A percentile compares a stretch with the other conserved stretches of the same genome.
Evolutionary conservation across 2,888 invertebrate genomes (phyloP).

Genomic region (Calameuta pallipes): DNA sequence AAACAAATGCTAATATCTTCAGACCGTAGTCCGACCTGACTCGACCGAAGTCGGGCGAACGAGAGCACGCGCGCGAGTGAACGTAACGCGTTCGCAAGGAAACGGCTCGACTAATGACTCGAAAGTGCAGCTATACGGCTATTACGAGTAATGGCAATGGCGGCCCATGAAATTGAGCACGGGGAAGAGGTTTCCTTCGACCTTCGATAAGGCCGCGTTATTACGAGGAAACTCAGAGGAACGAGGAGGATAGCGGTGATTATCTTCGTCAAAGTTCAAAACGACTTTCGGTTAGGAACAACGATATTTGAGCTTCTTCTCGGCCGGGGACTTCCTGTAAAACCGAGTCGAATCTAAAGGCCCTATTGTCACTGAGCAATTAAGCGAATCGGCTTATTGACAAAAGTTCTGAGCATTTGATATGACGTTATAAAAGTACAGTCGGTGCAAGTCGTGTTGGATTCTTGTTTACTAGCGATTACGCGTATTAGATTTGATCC

Average conservation of each 20-base stretch:
- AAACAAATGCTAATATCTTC: conserved; percentile 7
- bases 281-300: not conserved
- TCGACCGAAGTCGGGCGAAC: not conserved
- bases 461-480: not conserved
- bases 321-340: not conserved
- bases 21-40: not conserved
- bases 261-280: not conserved
- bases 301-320: too few species aligned
- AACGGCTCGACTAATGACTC: not conserved
- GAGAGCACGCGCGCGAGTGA: not conserved
- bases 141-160: not conserved
- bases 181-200: not conserved
- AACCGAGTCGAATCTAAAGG: not conserved
- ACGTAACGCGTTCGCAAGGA: not conserved
- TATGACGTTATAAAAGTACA: not conserved
- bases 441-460: not conserved
- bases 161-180: not conserved
- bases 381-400: not conserved
- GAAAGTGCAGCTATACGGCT: not conserved
- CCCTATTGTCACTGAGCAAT: not conserved
- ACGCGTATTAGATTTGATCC: not conserved
- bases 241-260: not conserved
- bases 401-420: not conserved
- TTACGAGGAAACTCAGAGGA: not conserved
- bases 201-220: not conserved